Percentiles rank a stretch among this genome's conserved stretches.
phyloP scores from a whole-genome alignment of 2,888 invertebrate species.

The Epinotia nisella region DNA sequence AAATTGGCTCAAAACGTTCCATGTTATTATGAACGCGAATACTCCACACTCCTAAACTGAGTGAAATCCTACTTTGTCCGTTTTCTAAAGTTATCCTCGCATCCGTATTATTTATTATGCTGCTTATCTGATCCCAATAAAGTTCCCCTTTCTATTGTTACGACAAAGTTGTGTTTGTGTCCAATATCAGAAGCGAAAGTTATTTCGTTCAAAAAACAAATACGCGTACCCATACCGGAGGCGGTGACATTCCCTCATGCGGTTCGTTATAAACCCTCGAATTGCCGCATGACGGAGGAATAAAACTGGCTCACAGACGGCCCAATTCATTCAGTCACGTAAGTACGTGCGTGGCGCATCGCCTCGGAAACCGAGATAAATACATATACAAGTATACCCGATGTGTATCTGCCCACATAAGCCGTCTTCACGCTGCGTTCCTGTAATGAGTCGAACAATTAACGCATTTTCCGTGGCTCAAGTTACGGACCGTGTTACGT shows the following conservation, averaged over 20 bases:
- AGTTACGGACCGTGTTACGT: conserved; percentile 35
- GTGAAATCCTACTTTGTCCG: neutral
- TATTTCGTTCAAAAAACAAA: conserved; percentile 58
- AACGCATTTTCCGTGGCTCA: conserved; percentile 35
- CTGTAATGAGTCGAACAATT: conserved; percentile 42
- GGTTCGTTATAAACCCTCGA: conserved; percentile 67
- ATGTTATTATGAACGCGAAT: neutral
- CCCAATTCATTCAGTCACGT: conserved; percentile 53
- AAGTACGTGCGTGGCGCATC: conserved; percentile 43
- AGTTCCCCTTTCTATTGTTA: conserved; percentile 29
- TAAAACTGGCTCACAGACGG: conserved; percentile 58
- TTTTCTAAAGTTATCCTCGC: conserved; percentile 12
- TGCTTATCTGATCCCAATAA: conserved; percentile 37
- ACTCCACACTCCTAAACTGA: neutral
- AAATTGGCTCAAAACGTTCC: conserved; percentile 15
- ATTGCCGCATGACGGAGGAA: conserved; percentile 61
- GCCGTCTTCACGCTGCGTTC: conserved; percentile 35
- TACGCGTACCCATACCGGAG: conserved; percentile 52
- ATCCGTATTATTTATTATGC: conserved; percentile 26
- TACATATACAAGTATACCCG: conserved; percentile 20
- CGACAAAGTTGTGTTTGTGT: conserved; percentile 36
- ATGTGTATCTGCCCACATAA: conserved; percentile 43
- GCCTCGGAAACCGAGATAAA: conserved; percentile 45
- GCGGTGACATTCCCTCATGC: conserved; percentile 57
- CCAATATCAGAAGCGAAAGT: conserved; percentile 48